Conservation (phyloP, 2,797 vertebrate species). For the Anableps anableps region DNA sequence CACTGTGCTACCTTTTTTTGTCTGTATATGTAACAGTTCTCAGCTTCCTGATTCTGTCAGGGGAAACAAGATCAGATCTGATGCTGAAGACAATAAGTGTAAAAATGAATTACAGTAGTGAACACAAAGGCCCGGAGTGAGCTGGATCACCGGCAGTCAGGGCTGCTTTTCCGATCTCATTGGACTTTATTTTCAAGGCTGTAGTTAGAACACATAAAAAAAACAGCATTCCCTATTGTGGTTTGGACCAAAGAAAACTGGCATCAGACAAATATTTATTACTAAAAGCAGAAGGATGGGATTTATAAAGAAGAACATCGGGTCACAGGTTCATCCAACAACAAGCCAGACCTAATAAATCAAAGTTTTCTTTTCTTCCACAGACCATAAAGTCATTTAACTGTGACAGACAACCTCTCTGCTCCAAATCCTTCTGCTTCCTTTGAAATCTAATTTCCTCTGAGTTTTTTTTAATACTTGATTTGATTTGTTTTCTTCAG, state of each 20-base stretch:
- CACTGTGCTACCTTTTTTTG: not conserved
- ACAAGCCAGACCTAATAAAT: not conserved
- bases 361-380: not conserved
- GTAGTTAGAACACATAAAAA: not conserved
- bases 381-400: not conserved
- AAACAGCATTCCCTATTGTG: not conserved
- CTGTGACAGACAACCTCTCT: not conserved
- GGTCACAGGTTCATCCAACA: not conserved
- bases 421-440: not conserved
- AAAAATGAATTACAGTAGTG: not conserved
- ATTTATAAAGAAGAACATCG: not conserved
- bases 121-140: not conserved
- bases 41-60: not conserved
- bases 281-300: not conserved
- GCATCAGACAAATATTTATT: not conserved
- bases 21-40: not conserved
- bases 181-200: not conserved
- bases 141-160: not conserved
- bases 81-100: not conserved
- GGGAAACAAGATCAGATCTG: not conserved
- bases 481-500: not conserved
- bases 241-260: conserved; percentile 1
- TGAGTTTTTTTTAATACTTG: not conserved
- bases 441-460: not conserved
- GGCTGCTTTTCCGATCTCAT: not conserved